Conservation (phyloP, 2,888 invertebrate species). For the Bombyx huttoni region DNA sequence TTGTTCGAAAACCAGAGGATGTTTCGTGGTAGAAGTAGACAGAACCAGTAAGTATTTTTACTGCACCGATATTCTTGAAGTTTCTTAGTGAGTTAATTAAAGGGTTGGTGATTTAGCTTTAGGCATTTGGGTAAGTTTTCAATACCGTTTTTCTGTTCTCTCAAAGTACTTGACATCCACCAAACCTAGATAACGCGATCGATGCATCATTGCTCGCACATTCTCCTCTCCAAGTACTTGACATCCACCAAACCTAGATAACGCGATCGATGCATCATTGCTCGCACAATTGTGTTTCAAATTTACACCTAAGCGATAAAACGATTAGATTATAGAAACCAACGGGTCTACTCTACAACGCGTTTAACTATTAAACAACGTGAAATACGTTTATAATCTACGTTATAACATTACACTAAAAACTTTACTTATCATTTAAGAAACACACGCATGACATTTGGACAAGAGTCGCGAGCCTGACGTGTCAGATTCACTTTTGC, state of each 20-base stretch:
- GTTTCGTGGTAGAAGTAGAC: no score
- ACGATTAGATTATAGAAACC: constrained; percentile 36
- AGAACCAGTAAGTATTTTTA: no score
- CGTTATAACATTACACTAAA: constrained; percentile 52
- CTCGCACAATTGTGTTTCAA: constrained; percentile 48
- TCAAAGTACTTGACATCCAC: neutral
- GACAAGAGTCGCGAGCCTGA: constrained; percentile 26
- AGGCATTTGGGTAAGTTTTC: no score
- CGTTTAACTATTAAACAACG: constrained; percentile 35
- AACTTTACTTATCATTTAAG: constrained; percentile 37
- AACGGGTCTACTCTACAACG: constrained; percentile 34
- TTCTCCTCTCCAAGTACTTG: neutral
- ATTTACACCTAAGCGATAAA: constrained; percentile 54
- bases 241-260: neutral
- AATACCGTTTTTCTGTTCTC: no score
- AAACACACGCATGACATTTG: constrained; percentile 49
- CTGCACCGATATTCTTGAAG: no score
- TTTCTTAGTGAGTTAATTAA: no score
- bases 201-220: no score
- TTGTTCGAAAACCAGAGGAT: no score
- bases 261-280: constrained; percentile 12
- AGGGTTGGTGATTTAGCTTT: no score
- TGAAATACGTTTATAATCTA: constrained; percentile 28
- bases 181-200: neutral
- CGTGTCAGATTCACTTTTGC: constrained; percentile 6